Evolutionary conservation across 2,797 vertebrate genomes (phyloP), one percentile per base, ranked within the genome.

Genomic region (Kryptolebias ocellatus): DNA sequence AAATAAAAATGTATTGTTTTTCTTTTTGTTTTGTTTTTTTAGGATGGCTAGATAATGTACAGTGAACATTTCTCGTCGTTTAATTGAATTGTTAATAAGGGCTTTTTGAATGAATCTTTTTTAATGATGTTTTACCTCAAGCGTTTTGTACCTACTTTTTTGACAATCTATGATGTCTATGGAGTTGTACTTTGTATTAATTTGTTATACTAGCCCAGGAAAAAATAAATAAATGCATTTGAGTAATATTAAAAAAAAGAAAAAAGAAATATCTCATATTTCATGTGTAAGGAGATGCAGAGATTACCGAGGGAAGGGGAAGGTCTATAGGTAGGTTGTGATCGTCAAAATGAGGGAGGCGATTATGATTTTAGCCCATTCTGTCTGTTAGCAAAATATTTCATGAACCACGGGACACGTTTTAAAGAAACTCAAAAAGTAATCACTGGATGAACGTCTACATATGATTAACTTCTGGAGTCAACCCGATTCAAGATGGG

Each of bases 141-240:
- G 82, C 37, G 67, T 90, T 93, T 93, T 93, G 90, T 92, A 92
- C 88, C 87, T 87, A 81, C 80, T 87, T 92, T 93, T 92, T 90
- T 87, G 89, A 91, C 90, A 90, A 92, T 93, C 83, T 90, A 84
- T 90, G 83, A 91, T 87, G 88, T 91, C 85, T 85, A 81, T 42
- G 74, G 83, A 72, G 88, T 91, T 90, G 91, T 90, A 89, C 90
- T 91, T 89, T 89, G 87, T 92, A 92, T 92, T 91, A 66, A 92
- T 92, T 92, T 93, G 92, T 92, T 87, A 90, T 91, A 92, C 89
- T 83, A 84, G 89, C 87, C 85, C 89, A 81, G 64, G 89, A 84
- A 88, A 88, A 83, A 67, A 84, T 89, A 87, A 83, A 65, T 66
- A 74, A 86, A 85, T 84, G 76, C 50, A 87, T 87, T 89, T 88